Evolutionary conservation across 2,888 invertebrate genomes (phyloP).

Genomic region (Hartigia nigra): DNA sequence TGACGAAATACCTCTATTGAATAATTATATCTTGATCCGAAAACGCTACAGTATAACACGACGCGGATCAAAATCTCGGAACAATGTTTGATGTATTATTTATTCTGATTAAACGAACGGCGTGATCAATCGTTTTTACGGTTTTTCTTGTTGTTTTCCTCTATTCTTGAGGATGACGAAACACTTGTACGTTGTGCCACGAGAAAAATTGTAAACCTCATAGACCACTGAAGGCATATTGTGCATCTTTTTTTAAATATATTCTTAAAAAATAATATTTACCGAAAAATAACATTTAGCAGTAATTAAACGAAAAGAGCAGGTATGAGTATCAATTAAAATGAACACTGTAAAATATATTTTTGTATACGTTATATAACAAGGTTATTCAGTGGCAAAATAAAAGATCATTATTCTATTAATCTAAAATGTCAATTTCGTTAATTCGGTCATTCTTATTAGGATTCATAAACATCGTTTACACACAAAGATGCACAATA

Average conservation of each 20-base stretch:
- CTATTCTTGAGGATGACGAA: background rate
- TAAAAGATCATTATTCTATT: background rate
- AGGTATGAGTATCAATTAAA: background rate
- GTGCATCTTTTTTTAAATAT: too few species aligned
- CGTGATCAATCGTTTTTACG: background rate
- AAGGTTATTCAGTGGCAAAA: background rate
- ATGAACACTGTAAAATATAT: background rate
- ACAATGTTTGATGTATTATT: background rate
- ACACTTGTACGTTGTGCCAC: background rate
- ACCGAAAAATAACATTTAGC: background rate
- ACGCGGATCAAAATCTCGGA: background rate
- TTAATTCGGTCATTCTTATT: background rate
- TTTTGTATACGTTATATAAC: background rate
- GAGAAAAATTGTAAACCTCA: background rate
- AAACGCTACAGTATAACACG: background rate
- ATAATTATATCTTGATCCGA: conserved; percentile 32
- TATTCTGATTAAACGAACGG: background rate
- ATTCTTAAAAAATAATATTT: too few species aligned
- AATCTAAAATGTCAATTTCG: background rate
- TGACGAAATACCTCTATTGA: conserved; percentile 41
- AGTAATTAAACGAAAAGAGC: background rate
- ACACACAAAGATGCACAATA: too few species aligned
- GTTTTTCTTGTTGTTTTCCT: background rate
- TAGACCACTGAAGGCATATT: too few species aligned
- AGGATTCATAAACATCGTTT: background rate